A percentile compares a stretch with the other conserved stretches of the same genome.
These are phyloP conservation scores for Scarus forsteni DNA, from an alignment of 2,797 vertebrate genomes.

Conservation along the genomic window DNA sequence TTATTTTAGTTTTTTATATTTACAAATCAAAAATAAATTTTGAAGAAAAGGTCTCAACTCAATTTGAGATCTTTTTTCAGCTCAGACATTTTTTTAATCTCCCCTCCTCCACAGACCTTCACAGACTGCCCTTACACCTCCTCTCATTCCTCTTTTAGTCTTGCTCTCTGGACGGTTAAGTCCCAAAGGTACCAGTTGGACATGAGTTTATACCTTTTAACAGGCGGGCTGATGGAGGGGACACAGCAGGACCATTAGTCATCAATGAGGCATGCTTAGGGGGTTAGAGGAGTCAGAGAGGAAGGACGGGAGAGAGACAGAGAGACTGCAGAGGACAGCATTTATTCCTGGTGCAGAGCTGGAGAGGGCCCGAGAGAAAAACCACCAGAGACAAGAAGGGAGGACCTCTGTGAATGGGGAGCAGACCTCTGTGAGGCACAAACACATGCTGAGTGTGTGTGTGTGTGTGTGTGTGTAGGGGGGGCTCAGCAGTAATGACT, in stretches of 20 bases:
- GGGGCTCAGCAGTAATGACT: slow-evolving; percentile 63
- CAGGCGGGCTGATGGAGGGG: slow-evolving; percentile 37
- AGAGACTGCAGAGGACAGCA: slow-evolving; percentile 52
- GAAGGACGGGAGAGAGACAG: slow-evolving; percentile 24
- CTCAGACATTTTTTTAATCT: too few relatives aligned
- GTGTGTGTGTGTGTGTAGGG: too few relatives aligned
- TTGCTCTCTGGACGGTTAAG: slow-evolving; percentile 21
- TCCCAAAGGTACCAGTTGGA: slow-evolving; percentile 53
- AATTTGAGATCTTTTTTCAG: too few relatives aligned
- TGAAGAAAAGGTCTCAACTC: too few relatives aligned
- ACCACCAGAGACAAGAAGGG: slow-evolving; percentile 35
- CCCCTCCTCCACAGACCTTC: slow-evolving; percentile 33
- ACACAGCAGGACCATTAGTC: slow-evolving; percentile 60
- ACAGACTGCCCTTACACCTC: slow-evolving; percentile 17
- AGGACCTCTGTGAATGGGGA: slow-evolving; percentile 29
- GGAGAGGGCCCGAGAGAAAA: slow-evolving; percentile 17
- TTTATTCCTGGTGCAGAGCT: slow-evolving; percentile 47
- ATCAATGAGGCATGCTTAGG: slow-evolving; percentile 37
- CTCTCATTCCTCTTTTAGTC: slow-evolving; percentile 14
- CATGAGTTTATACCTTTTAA: slow-evolving; percentile 65
- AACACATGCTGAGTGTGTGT: slow-evolving; percentile 43
- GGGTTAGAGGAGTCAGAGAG: slow-evolving; percentile 48
- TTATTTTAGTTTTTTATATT: too few relatives aligned
- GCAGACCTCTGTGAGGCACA: slow-evolving; percentile 39
- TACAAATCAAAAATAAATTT: too few relatives aligned